phyloP scores from a whole-genome alignment of 2,888 invertebrate genomes.

The Cryptocheilus praepositus region DNA sequence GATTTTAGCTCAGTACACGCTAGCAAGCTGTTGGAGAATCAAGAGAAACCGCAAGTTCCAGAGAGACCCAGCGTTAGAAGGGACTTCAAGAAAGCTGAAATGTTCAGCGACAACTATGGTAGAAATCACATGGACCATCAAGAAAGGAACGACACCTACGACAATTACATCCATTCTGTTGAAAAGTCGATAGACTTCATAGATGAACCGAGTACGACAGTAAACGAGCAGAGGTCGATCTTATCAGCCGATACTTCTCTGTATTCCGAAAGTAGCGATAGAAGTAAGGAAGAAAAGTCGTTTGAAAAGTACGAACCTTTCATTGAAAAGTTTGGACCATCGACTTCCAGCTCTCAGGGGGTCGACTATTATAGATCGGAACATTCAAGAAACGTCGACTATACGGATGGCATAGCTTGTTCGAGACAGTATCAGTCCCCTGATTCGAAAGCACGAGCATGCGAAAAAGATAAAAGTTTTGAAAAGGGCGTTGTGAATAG shows the following conservation, averaged over 20 bases:
- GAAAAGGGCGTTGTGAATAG: slow-evolving; percentile 73
- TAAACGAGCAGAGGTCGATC: slow-evolving; percentile 38
- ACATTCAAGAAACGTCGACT: slow-evolving; percentile 49
- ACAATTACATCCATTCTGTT: slow-evolving; percentile 56
- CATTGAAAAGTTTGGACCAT: slow-evolving; percentile 52
- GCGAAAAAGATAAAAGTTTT: slow-evolving; percentile 66
- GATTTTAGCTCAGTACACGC: slow-evolving; percentile 27
- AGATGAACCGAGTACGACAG: slow-evolving; percentile 51
- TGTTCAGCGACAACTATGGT: slow-evolving; percentile 27
- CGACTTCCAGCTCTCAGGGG: slow-evolving; percentile 27
- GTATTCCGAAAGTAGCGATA: slow-evolving; percentile 49
- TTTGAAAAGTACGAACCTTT: slow-evolving; percentile 57
- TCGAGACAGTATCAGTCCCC: slow-evolving; percentile 52
- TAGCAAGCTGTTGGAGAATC: slow-evolving; percentile 32
- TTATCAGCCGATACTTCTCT: slow-evolving; percentile 28
- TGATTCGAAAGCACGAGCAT: slow-evolving; percentile 50
- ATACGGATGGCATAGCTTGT: slow-evolving; percentile 59
- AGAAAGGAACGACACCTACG: slow-evolving; percentile 52
- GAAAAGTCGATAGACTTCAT: slow-evolving; percentile 64
- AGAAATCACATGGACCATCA: slow-evolving; percentile 40
- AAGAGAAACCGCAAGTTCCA: slow-evolving; percentile 50
- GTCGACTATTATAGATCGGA: slow-evolving; percentile 35
- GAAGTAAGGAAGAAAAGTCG: slow-evolving; percentile 52
- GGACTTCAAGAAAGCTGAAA: slow-evolving; percentile 47
- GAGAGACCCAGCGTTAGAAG: slow-evolving; percentile 48